Evolutionary conservation across 2,888 invertebrate species (phyloP), one percentile per base, ranked within the genome.

Genomic region (Euspilapteryx auroguttella): DNA sequence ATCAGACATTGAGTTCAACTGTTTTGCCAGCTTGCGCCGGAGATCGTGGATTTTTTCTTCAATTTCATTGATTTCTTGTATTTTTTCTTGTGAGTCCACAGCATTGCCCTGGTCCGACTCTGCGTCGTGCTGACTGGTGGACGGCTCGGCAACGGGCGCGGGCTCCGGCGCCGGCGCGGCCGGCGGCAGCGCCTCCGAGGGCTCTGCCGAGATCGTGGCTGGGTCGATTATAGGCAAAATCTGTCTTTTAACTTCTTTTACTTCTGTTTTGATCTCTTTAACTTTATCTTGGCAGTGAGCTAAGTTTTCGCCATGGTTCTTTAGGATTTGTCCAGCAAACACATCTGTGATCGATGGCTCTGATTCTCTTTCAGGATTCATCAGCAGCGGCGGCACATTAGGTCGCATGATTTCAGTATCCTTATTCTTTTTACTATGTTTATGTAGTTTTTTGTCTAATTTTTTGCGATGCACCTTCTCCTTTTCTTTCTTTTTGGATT

Each of bases 271-370:
- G 17, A 62, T 54, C 29, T 47, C 58, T 42, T 46, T 57, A 20
- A 43, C 39, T 11, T 41, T 37, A 5, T 65, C 65, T n/a, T n/a
- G n/a, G n/a, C n/a, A n/a, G n/a, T n/a, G n/a, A n/a, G n/a, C n/a
- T 21, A 66, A 28, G 10, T 45, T 49, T 12, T 73, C 59, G 1
- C 76, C 76, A 46, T 76, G 76, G 34, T 68, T 68, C 34, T 77
- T 77, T 12, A 82, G 50, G 27, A 82, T 73, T 38, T 81, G 81
- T n/a, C 80, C 82, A 6, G 82, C 82, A 48, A 82, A 81, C 0
- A 81, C 78, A 50, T 82, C 82, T 1, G 81, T 81, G 20, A 82
- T 82, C 8, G 81, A 81, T 3, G 75, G 73, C 29, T 78, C 71
- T 3, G 75, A 65, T 30, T 63, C 58, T 34, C 73, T 77, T 32